Conservation (phyloP, 2,888 invertebrate genomes). For the Euplexia lucipara region DNA sequence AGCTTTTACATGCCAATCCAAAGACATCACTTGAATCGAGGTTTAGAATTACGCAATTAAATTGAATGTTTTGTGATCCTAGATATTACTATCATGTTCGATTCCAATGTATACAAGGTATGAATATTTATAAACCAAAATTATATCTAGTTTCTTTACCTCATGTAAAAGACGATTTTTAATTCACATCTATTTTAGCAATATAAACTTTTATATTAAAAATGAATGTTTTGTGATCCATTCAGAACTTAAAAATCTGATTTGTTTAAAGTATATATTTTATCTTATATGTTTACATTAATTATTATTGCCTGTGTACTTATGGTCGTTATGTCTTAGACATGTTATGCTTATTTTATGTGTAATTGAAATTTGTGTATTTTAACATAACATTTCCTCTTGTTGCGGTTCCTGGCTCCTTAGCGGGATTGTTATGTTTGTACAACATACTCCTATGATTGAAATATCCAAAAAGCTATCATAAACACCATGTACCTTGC, state of each 20-base stretch:
- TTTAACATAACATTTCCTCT: slow-evolving; percentile 36
- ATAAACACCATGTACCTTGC: slow-evolving; percentile 69
- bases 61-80: slow-evolving; percentile 54
- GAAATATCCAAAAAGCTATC: slow-evolving; percentile 51
- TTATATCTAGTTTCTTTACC: slow-evolving; percentile 46
- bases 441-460: slow-evolving; percentile 38
- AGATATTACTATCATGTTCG: slow-evolving; percentile 42
- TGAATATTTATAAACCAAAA: slow-evolving; percentile 51
- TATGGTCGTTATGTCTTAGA: slow-evolving; percentile 51
- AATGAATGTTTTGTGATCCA: slow-evolving; percentile 56
- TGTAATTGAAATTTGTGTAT: slow-evolving; percentile 38
- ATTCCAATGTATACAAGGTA: slow-evolving; percentile 57
- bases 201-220: slow-evolving; percentile 37
- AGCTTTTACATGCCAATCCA: slow-evolving; percentile 53
- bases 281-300: slow-evolving; percentile 35
- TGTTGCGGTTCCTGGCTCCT: slow-evolving; percentile 38
- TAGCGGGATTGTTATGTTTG: slow-evolving; percentile 30
- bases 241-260: slow-evolving; percentile 52
- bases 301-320: slow-evolving; percentile 58
- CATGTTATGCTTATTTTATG: slow-evolving; percentile 49
- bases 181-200: slow-evolving; percentile 39
- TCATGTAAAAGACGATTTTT: slow-evolving; percentile 45
- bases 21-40: slow-evolving; percentile 56
- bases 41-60: slow-evolving; percentile 47
- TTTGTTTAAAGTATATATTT: slow-evolving; percentile 40